Percentiles rank a stretch among this genome's conserved stretches.
Evolutionary conservation across 2,888 invertebrate species (phyloP).

Genomic region (Cryptops parisi): DNA sequence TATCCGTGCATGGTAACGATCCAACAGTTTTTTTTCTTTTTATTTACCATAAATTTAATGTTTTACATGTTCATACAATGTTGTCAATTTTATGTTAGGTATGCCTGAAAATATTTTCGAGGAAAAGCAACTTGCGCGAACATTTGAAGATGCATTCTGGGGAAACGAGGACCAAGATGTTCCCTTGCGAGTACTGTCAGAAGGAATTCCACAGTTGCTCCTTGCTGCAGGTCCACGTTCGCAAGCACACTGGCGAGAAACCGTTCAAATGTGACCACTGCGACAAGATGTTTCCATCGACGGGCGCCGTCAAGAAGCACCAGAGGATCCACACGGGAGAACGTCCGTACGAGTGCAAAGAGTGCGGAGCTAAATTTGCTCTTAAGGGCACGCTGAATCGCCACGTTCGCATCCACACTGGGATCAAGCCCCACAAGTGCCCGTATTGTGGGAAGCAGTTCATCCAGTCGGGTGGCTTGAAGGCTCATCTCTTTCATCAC

Average conservation of each 20-base stretch:
- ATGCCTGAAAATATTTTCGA: constrained; percentile 46
- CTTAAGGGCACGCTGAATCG: constrained; percentile 70
- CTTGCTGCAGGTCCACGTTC: constrained; percentile 44
- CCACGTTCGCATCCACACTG: constrained; percentile 52
- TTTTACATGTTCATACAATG: no score
- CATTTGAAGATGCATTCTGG: constrained; percentile 50
- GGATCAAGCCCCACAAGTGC: constrained; percentile 42
- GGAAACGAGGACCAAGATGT: constrained; percentile 30
- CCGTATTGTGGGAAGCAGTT: constrained; percentile 59
- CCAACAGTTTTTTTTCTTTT: no score
- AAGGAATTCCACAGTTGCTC: constrained; percentile 50
- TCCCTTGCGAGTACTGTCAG: constrained; percentile 46
- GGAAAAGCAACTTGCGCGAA: constrained; percentile 56
- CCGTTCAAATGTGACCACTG: constrained; percentile 28
- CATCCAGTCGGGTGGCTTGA: constrained; percentile 65
- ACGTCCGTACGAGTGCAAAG: constrained; percentile 24
- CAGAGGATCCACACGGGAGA: constrained; percentile 26
- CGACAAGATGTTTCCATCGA: constrained; percentile 26
- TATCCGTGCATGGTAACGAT: constrained; percentile 45
- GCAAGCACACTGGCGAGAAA: constrained; percentile 44
- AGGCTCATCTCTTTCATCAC: constrained; percentile 62
- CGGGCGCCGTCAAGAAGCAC: constrained; percentile 27
- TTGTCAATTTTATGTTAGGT: constrained; percentile 37
- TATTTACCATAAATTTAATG: no score
- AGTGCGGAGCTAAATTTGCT: constrained; percentile 46